Percentiles rank a stretch among this genome's conserved stretches.
Conservation (phyloP, 1,140 invertebrate species). For the Babylonia areolata region DNA sequence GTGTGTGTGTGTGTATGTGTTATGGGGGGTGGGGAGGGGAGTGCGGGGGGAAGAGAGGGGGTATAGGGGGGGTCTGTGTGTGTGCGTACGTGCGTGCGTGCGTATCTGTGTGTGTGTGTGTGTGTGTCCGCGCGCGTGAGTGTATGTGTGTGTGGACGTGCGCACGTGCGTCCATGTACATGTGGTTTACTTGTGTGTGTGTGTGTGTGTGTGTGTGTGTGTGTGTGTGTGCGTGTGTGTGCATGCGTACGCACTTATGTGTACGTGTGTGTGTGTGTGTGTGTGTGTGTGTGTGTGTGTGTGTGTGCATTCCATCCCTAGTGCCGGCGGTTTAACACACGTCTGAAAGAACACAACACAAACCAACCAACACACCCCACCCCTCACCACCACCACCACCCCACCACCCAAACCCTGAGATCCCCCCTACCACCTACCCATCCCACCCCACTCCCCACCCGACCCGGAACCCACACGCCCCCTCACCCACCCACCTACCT, state of each 20-base stretch:
- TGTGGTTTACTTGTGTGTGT: too few relatives aligned
- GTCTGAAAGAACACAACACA: neutral
- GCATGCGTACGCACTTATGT: neutral
- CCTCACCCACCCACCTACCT: slow-evolving; percentile 19
- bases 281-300: too few relatives aligned
- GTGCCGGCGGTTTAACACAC: neutral
- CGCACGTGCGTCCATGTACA: too few relatives aligned
- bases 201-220: too few relatives aligned
- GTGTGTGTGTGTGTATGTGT: neutral
- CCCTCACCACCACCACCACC: neutral
- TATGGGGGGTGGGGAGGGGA: neutral
- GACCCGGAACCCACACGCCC: too few relatives aligned
- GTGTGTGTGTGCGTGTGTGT: slow-evolving; percentile 10
- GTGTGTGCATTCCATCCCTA: too few relatives aligned
- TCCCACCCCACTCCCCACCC: neutral
- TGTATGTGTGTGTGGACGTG: neutral
- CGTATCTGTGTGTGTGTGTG: neutral
- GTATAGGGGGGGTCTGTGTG: neutral
- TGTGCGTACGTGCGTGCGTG: neutral
- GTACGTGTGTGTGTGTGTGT: too few relatives aligned
- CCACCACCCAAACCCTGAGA: too few relatives aligned
- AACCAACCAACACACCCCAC: neutral
- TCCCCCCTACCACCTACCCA: neutral
- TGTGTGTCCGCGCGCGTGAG: neutral
- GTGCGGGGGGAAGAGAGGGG: neutral